Evolutionary conservation across 2,797 vertebrate genomes (phyloP), one percentile per base, ranked within the genome.

Genomic region (Characodon lateralis): DNA sequence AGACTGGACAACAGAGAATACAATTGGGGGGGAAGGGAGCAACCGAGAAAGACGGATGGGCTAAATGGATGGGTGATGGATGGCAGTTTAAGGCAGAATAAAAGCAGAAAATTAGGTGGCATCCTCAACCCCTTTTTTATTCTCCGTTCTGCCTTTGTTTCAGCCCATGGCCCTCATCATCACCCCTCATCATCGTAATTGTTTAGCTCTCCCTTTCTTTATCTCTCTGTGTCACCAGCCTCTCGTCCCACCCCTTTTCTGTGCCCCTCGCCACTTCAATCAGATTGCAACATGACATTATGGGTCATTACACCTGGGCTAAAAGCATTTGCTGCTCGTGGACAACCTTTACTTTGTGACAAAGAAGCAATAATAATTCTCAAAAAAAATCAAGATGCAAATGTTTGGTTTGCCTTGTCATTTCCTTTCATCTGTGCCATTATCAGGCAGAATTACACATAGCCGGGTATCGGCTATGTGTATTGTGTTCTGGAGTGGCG

Each of bases 41-140:
- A 91, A 91, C 87, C 89, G 89, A 85, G 82, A 87, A 80, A 85
- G 88, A 88, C 73, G 77, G 74, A 89, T 72, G 87, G 83, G 86
- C 73, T 87, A 89, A 92, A 93, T 88, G 87, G 89, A 89, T 82
- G 83, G 71, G 78, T 93, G 93, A 95, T 89, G 92, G 91, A 94
- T 94, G 88, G 87, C 72, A 85, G 71, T 74, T 65, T 78, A 73
- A 65, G 77, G 50, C 39, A 18, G 66, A 73, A 58, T 22, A 76
- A 72, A 66, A 24, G 72, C 66, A 85, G 72, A 85, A 88, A 88
- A 87, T 78, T 78, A 80, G 82, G 76, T 77, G 81, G 81, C 79
- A 83, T 86, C 85, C 87, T 85, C 91, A 88, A 85, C 88, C 83
- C 82, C 75, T 76, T 79, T 84, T 83, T 88, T 80, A 85, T 86